Base-by-base conservation (phyloP, 2,888 invertebrate species). In the Drosophila neonasuta region DNA sequence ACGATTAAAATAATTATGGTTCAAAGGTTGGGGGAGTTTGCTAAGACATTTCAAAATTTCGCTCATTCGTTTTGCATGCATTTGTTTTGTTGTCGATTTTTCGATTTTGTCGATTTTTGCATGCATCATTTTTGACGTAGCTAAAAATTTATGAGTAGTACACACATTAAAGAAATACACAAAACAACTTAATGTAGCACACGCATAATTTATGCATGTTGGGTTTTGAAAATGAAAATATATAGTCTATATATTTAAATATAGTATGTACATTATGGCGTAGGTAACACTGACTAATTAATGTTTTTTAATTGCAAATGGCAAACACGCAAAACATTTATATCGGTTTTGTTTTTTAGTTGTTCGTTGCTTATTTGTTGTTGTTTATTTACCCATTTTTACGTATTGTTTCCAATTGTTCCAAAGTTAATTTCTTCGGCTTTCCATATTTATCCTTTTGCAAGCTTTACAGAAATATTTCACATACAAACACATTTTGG, bases 401-500 rank as follows among this genome's bases (percentile, higher is more conserved):
- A 92, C 93, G 94, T 92, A 95, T 94, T 91, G 93, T 94, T 92
- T 94, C 94, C 92, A 95, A 94, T 92, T 95, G 95, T 92, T 93
- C 93, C 92, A 92, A 93, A 93, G 93, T 94, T 92, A 95, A 93
- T 93, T 94, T 93, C 94, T 95, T 95, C 92, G 94, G 94, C 92
- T 95, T 95, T 92, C 95, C 95, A 92, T 94, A 94, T 92, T 96
- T 95, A 94, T 95, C 95, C 94, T 96, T 95, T 93, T 96, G 95
- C 94, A 93, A 95, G 94, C 94, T 96, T 96, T 92, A 94, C 92
- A 93, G 91, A 93, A 93, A 92, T 90, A 90, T 89, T 89, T 86
- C 79, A 80, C 80, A 86, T 71, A 73, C 84, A 77, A 69, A 78
- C 81, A 79, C 3, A 54, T 59, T 42, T 74, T 74, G 69, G 69